Base-by-base conservation (phyloP, 2,888 invertebrate species). In the Diachrysia chrysitis region DNA sequence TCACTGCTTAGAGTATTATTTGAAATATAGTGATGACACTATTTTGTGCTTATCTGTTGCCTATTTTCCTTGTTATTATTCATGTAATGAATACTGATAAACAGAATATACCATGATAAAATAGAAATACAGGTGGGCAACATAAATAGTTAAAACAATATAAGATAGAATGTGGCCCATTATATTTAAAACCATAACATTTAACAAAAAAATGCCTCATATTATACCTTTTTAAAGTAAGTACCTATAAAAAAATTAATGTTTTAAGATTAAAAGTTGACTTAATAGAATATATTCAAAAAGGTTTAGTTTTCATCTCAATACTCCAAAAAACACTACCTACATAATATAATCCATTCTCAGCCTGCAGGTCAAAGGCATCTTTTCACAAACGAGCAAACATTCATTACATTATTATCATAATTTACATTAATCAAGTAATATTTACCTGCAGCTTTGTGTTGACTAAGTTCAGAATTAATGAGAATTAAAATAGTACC, bases 21-120 rank as follows among this genome's bases (percentile, higher is more conserved):
- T 51, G 48, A 51, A 21, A 19, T 48, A 19, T 19, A 19, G 19
- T 51, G 21, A 14, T 51, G 14, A 1, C 19, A 51, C 19, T 12
- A 48, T 19, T 48, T 48, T 10, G 5, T 21, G 48, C 48, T 51
- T 21, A 19, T 51, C 21, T 51, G 21, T 21, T 21, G 21, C 2
- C 48, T 51, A 51, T 51, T 51, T 21, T 51, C 48, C 48, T 51
- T 19, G 21, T 21, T 19, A 51, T 51, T 51, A 51, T 19, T 21
- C 48, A 51, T 51, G 19, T 51, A 21, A 51, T 2, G 21, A 3
- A 19, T 51, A 51, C 12, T 19, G 19, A 51, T 51, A 51, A 51
- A 21, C 21, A 19, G 48, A 12, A 51, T 51, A 21, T 51, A 51
- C 48, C 48, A 21, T 51, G 48, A 21, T 51, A 21, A 51, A 0